A percentile compares a stretch with the other conserved stretches of the same genome.
These are phyloP conservation scores for Aelia acuminata DNA, from an alignment of 2,888 invertebrate species.

Conservation along the genomic window DNA sequence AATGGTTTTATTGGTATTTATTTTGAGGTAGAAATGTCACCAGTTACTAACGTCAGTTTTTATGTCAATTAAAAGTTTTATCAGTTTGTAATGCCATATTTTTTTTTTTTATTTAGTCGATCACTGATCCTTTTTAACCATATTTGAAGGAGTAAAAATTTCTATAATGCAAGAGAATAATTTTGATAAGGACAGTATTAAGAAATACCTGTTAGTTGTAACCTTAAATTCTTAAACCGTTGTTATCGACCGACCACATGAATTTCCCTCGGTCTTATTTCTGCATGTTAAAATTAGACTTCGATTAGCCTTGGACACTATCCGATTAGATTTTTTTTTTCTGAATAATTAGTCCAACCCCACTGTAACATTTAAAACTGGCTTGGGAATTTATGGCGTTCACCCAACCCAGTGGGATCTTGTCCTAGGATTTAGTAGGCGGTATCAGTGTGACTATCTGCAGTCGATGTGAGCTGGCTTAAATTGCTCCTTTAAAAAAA, in stretches of 20 bases:
- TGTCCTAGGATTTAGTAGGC: neutral
- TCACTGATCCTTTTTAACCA: too few species aligned
- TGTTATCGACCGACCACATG: neutral
- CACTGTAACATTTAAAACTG: neutral
- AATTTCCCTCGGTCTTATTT: neutral
- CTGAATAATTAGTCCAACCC: neutral
- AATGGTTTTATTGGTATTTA: too few species aligned
- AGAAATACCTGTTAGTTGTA: too few species aligned
- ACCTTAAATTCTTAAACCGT: neutral
- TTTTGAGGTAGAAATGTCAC: too few species aligned
- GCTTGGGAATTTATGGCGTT: neutral
- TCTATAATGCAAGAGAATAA: too few species aligned
- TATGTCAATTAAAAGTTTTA: too few species aligned
- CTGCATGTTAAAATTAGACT: neutral
- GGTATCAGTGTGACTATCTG: constrained; percentile 15
- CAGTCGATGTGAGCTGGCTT: neutral
- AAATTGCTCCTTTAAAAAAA: constrained; percentile 34
- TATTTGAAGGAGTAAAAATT: too few species aligned
- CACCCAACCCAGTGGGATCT: constrained; percentile 2
- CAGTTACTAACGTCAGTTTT: too few species aligned
- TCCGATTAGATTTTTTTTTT: neutral
- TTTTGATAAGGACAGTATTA: too few species aligned
- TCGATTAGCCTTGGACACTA: neutral
- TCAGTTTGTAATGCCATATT: too few species aligned
- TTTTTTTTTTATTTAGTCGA: too few species aligned